Base-by-base conservation (phyloP, 2,888 invertebrate species). In the Habroteleia sp. region DNA sequence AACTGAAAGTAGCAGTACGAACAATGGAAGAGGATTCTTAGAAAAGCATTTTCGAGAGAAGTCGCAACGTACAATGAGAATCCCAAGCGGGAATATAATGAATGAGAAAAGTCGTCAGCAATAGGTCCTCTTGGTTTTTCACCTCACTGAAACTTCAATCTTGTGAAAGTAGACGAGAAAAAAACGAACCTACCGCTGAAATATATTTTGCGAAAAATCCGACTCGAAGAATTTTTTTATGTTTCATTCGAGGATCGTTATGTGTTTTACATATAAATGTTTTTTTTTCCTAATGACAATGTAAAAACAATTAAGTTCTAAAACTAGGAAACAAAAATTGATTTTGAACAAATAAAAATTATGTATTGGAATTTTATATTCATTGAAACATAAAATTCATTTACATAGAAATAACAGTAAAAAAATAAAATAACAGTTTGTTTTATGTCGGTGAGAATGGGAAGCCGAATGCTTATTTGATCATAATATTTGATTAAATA, bases 1-100 rank as follows among this genome's bases (percentile, higher is more conserved):
- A 23, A 50, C 31, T 31, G 10, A 35, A 46, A 39, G 41, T 63
- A 35, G 33, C 29, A 14, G 13, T n/a, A 31, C 20, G 27, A 25
- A 65, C 54, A 65, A 65, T 56, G 52, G 35, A 46, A 27, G 56
- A 39, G 39, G 60, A 69, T 60, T 69, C 68, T 44, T 60, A 37
- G 7, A 46, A 39, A 29, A 17, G 39, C 46, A 29, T 46, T 27
- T 13, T n/a, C n/a, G 8, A 11, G 29, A 48, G 27, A 69, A 60
- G 54, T 65, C 52, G 44, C 44, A 23, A 13, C 17, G 29, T 13
- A 72, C 52, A 72, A 71, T 72, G 37, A 5, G 46, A 48, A 29
- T 52, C 17, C 44, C 37, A 27, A 20, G 23, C 31, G 52, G 63
- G 62, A 48, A 27, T 33, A 44, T 72, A 72, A 72, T 62, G 63